These are phyloP conservation scores for Xylocampa areola DNA, from an alignment of 2,888 invertebrate species.

Conservation along the genomic window DNA sequence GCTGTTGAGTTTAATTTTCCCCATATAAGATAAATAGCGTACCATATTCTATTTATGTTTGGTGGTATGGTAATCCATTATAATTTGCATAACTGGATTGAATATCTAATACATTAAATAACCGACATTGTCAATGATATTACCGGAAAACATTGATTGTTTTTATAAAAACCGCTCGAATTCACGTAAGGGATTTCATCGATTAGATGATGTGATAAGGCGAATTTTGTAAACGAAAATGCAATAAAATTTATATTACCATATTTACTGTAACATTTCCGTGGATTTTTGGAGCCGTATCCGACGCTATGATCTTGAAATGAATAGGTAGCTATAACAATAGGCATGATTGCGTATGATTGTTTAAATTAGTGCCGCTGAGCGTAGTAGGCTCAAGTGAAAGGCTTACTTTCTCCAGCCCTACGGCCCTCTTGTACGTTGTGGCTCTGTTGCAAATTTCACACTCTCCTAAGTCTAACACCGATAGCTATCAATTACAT, in stretches of 20 bases:
- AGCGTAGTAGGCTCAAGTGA: constrained; percentile 79
- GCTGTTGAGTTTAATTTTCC: constrained; percentile 65
- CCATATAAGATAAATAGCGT: constrained; percentile 41
- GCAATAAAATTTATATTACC: constrained; percentile 31
- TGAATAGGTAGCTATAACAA: constrained; percentile 64
- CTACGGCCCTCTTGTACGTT: constrained; percentile 82
- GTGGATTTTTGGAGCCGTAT: constrained; percentile 49
- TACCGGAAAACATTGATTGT: constrained; percentile 40
- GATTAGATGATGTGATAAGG: constrained; percentile 59
- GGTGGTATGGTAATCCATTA: constrained; percentile 26
- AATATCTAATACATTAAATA: constrained; percentile 30
- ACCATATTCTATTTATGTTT: too few species aligned
- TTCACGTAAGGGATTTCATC: constrained; percentile 52
- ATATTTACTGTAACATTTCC: constrained; percentile 37
- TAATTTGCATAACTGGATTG: constrained; percentile 54
- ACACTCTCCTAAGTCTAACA: constrained; percentile 80
- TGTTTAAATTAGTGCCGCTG: constrained; percentile 79
- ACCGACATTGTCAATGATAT: constrained; percentile 30
- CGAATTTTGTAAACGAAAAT: constrained; percentile 35
- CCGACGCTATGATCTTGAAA: constrained; percentile 54
- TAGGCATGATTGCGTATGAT: constrained; percentile 75
- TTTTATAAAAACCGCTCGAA: constrained; percentile 39
- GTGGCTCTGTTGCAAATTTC: constrained; percentile 84
- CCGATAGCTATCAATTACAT: constrained; percentile 79
- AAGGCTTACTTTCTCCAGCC: constrained; percentile 88